Base-by-base conservation (phyloP, 2,113 vertebrate genomes). In the Phasianus colchicus region DNA sequence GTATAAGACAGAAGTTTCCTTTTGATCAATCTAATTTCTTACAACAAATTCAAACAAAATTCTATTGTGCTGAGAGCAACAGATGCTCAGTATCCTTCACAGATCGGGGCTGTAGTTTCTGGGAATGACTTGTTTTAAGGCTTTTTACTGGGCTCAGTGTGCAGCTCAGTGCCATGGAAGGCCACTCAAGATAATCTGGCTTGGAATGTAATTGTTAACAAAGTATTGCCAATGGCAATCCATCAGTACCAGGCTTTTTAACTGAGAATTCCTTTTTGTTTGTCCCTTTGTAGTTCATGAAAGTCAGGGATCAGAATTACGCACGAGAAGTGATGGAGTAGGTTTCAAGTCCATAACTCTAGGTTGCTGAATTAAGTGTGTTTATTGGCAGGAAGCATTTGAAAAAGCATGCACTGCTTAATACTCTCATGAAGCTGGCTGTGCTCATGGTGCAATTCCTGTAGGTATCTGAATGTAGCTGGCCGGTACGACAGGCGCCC, bases 391-490 rank as follows among this genome's bases (percentile, higher is more conserved):
- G 67, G 19, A 64, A 32, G 47, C 4, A 13, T 58, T 50, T n/a
- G 32, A 25, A 10, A 30, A 36, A 65, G 27, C 42, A 22, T 18
- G n/a, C 13, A 7, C 57, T 57, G 45, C 17, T 38, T 2, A 9
- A 3, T 3, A 61, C 55, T 61, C 21, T 36, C 11, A 2, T 9
- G 4, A 34, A 90, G 27, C 16, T 43, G 45, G 12, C 3, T 57
- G 15, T 76, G 55, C 55, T 54, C 47, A 15, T 9, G 25, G 1
- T 92, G 34, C 58, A 2, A n/a, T 63, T 61, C 76, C 84, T 72
- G 75, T 88, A 99, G 99, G 99, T 99, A 65, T 99, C 99, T 1
- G 99, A 99, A 96, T 99, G 99, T 95, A 99, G 98, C 67, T 99
- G 99, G 99, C 99, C 99, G 3, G 96, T 99, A 20, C 98, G 98